Evolutionary conservation across 2,888 invertebrate genomes (phyloP), one percentile per base, ranked within the genome.

Genomic region (Lasioglossum malachurum): DNA sequence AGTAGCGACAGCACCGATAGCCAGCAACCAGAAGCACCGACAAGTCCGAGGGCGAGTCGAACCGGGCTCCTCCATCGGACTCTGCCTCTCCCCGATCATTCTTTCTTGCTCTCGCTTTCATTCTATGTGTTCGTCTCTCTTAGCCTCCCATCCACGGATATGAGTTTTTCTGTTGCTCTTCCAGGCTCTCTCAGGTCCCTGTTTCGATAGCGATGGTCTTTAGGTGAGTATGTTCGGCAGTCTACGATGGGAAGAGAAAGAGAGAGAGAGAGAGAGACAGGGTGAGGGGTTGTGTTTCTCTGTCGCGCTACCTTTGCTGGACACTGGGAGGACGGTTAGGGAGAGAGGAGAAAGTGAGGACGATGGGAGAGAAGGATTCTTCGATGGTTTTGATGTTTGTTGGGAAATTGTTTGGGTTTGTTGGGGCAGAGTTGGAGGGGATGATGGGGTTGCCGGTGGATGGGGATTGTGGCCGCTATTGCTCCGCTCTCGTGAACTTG

Each of bases 21-120:
- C 73, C 81, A 83, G 84, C 84, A 64, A 75, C 75, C 78, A 82
- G 77, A 74, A 75, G 77, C 83, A 75, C 77, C 67, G 64, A 44
- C 44, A 67, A 31, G 46, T 38, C 69, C 71, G 75, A 53, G 75
- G 27, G 27, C 41, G 57, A 57, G 60, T n/a, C 44, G 44, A 64
- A 41, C 35, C 46, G 67, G 23, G 23, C 67, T 31, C 67, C n/a
- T 46, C 60, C 71, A 27, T 35, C 53, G 23, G 23, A 53, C 53
- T 49, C 4, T 53, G 53, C 53, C 23, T 23, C 53, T n/a, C 53
- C 53, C 53, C 53, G 53, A 53, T 53, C 53, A 16, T 71, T 77
- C 64, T 71, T 23, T 38, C 75, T 35, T 35, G 19, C 31, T 46
- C 31, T 35, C 74, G 44, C 23, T 74, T 74, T 41, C 38, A 2